Evolutionary conservation across 1,140 invertebrate species (phyloP), one percentile per base, ranked within the genome.

Genomic region (Cotesia vestalis): DNA sequence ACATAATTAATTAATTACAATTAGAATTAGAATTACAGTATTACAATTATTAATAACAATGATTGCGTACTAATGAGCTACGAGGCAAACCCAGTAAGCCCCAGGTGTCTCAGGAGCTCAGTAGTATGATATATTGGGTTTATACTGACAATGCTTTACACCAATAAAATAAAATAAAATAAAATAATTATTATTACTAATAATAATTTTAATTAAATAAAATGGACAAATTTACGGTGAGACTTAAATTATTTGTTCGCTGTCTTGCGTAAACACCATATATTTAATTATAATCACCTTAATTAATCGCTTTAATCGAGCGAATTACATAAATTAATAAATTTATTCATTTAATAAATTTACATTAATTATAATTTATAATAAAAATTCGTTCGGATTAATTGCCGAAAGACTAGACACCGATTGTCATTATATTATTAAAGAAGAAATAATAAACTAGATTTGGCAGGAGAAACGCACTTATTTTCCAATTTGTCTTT

Each of bases 351-450:
- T 27, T 27, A 27, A 27, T 27, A 27, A 46, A 46, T 46, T 46
- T 9, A 46, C 3, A 46, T 6, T 46, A 46, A 46, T 46, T 46
- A 46, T 46, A 46, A 46, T 46, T 27, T 27, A 27, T 27, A 27
- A 46, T 9, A 9, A 46, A 46, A 3, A 46, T 46, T 6, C 40
- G 40, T 46, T 46, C 40, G 40, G 40, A 46, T 46, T 46, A 46
- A 34, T 34, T 71, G 68, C 70, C 80, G 68, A 77, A 78, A 80
- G 83, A 84, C 83, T 84, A 84, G 83, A 84, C 79, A 83, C 80
- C 78, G 79, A 84, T 84, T 78, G 78, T 78, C 78, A 78, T 80
- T 78, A 80, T 73, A 55, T 81, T 77, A 80, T 79, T 46, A 46
- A 46, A 46, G 11, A 46, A 40, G 79, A 72, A 80, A 63, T 69